Evolutionary conservation across 2,888 invertebrate genomes (phyloP).

Genomic region (Epinotia demarniana): DNA sequence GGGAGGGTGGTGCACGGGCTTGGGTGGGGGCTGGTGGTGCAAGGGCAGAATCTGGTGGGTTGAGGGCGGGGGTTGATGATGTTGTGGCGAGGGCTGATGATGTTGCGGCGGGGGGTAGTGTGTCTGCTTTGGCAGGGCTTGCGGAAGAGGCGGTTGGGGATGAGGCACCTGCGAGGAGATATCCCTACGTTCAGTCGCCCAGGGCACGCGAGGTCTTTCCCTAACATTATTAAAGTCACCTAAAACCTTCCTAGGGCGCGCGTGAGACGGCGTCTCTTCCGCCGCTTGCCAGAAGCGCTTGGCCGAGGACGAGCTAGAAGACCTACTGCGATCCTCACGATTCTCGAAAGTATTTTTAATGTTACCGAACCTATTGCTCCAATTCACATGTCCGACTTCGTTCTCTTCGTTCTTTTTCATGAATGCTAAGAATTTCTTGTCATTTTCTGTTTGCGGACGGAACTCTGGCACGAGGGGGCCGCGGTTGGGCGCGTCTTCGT

Average conservation of each 20-base stretch:
- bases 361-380: constrained; percentile 93
- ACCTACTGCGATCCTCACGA: constrained; percentile 70
- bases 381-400: constrained; percentile 83
- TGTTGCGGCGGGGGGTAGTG: constrained; percentile 38
- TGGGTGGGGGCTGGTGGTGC: constrained; percentile 42
- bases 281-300: constrained; percentile 86
- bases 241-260: constrained; percentile 59
- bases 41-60: background rate
- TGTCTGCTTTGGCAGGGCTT: constrained; percentile 48
- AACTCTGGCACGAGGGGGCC: constrained; percentile 86
- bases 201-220: constrained; percentile 71
- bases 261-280: constrained; percentile 76
- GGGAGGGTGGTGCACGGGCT: constrained; percentile 49
- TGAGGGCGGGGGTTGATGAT: constrained; percentile 43
- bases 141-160: constrained; percentile 37
- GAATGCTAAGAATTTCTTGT: constrained; percentile 92
- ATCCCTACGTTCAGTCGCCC: constrained; percentile 72
- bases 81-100: constrained; percentile 45
- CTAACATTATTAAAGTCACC: constrained; percentile 65
- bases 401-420: constrained; percentile 88
- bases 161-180: constrained; percentile 53
- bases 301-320: constrained; percentile 80
- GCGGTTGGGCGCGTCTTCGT: constrained; percentile 69
- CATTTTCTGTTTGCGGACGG: constrained; percentile 93
- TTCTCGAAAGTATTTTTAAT: constrained; percentile 93